Base-by-base conservation (phyloP, 2,797 vertebrate species). In the Pygocentrus nattereri region DNA sequence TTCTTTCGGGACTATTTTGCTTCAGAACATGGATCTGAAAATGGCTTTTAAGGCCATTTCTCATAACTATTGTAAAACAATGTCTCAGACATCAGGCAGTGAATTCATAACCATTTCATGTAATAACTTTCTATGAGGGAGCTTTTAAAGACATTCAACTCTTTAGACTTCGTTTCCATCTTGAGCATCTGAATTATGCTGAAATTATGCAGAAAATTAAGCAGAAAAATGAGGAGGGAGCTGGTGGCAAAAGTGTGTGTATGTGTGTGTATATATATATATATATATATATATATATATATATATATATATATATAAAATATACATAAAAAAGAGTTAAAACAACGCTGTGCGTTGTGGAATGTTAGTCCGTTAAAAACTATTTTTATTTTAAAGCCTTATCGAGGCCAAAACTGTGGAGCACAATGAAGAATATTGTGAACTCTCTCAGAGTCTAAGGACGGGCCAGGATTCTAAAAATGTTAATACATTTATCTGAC, bases 331-430 rank as follows among this genome's bases (percentile, higher is more conserved):
- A 56, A 23, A 76, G 30, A 34, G 70, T 76, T 86, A 76, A 89
- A 91, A 85, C 93, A 92, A 94, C 93, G 95, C 95, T 94, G 93
- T 95, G 95, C 94, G 96, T 96, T 96, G 96, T 95, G 95, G 93
- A 94, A 92, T 88, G 59, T 86, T 83, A 84, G 82, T 88, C 91
- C 92, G 90, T 92, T 90, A 89, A 90, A 92, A 82, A 44, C 92
- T 94, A 25, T 61, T 61, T 34, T 34, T 18, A 34, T 94, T 95
- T 94, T 89, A 87, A 93, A 94, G 96, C 96, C 95, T 95, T 95
- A 92, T 93, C 89, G 94, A 93, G 94, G 94, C 92, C 91, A 92
- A 92, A 94, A 96, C 93, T 95, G 95, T 96, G 96, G 95, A 96
- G 97, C 97, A 96, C 97, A 97, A 83, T 95, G 93, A 93, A 80